These are phyloP conservation scores for Adoxophyes honmai DNA, from an alignment of 1,140 invertebrate genomes.

Conservation along the genomic window DNA sequence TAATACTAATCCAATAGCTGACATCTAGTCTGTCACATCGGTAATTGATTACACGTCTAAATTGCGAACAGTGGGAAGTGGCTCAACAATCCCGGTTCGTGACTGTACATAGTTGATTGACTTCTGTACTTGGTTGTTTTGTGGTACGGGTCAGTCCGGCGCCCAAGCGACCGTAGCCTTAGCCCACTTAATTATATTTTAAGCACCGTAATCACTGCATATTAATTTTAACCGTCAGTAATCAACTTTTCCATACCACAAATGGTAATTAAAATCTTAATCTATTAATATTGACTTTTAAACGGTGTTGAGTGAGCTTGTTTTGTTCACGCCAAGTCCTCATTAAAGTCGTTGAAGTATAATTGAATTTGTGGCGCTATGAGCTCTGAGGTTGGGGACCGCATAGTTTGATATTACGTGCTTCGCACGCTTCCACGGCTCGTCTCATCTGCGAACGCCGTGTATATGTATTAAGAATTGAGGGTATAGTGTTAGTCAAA, in stretches of 20 bases:
- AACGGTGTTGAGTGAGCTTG: conserved; percentile 11
- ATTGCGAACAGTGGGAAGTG: too few relatives aligned
- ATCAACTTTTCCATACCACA: neutral
- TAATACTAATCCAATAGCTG: too few relatives aligned
- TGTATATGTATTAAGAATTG: too few relatives aligned
- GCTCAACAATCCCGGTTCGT: too few relatives aligned
- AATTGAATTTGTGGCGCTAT: conserved; percentile 4
- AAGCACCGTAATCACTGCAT: conserved; percentile 1
- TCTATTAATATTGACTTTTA: conserved; percentile 16
- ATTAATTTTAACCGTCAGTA: conserved; percentile 12
- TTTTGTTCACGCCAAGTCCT: conserved; percentile 8
- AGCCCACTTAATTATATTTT: conserved; percentile 1
- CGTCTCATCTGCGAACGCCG: too few relatives aligned
- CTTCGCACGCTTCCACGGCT: too few relatives aligned
- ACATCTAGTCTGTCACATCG: too few relatives aligned
- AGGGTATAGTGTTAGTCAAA: too few relatives aligned
- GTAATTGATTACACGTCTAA: too few relatives aligned
- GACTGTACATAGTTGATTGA: too few relatives aligned
- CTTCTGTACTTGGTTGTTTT: too few relatives aligned
- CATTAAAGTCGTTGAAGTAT: conserved; percentile 5
- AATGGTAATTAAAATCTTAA: conserved; percentile 13
- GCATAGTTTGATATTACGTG: neutral
- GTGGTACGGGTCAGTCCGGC: too few relatives aligned
- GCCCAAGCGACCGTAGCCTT: neutral
- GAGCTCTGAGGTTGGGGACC: neutral